Conservation (phyloP, 2,888 invertebrate species). For the Marronus borbonicus region DNA sequence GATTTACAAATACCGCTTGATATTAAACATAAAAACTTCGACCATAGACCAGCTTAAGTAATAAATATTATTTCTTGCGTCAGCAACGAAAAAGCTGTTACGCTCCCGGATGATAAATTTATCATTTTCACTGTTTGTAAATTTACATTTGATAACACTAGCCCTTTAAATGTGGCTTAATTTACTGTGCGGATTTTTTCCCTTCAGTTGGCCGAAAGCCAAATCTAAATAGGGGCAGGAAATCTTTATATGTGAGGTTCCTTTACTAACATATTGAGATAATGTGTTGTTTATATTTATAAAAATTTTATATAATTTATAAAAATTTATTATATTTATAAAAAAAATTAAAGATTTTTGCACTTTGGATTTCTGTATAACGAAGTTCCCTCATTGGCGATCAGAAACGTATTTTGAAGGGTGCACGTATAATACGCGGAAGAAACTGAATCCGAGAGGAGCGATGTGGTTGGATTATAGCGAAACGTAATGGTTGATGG, state of each 20-base stretch:
- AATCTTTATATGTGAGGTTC: background rate
- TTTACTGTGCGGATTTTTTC: slow-evolving; percentile 28
- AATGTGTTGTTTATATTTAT: background rate
- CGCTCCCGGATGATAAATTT: slow-evolving; percentile 38
- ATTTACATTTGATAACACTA: slow-evolving; percentile 45
- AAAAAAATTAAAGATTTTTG: no score
- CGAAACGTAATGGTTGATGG: no score
- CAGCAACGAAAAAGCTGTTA: slow-evolving; percentile 29
- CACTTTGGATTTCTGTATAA: no score
- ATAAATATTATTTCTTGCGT: slow-evolving; percentile 41
- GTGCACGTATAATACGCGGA: no score
- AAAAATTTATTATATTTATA: no score
- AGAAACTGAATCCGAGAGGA: no score
- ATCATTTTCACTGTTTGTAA: slow-evolving; percentile 44
- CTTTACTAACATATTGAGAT: background rate
- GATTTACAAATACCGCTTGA: slow-evolving; percentile 35
- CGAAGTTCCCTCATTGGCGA: no score
- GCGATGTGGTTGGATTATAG: no score
- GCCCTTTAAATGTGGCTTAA: slow-evolving; percentile 29
- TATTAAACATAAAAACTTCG: slow-evolving; percentile 37
- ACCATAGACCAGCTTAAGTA: slow-evolving; percentile 31
- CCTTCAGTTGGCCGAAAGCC: slow-evolving; percentile 21
- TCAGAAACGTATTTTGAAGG: no score
- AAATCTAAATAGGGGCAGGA: slow-evolving; percentile 5
- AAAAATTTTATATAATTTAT: no score